Evolutionary conservation across 35 echinoderm and acorn worm species (phyloP).

Genomic region (Hemicentrotus pulcherrimus): DNA sequence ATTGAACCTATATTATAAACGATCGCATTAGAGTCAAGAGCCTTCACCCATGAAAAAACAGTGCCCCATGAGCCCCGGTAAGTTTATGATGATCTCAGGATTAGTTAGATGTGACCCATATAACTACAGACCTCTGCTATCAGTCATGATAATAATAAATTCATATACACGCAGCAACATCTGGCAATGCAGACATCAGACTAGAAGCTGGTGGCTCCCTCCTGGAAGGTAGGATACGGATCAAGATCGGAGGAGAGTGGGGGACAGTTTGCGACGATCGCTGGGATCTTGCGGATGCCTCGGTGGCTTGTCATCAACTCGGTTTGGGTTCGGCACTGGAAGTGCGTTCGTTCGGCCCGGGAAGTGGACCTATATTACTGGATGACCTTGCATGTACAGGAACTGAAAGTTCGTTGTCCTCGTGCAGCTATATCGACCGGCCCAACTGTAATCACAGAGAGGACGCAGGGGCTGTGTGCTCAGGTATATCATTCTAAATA

Average conservation of each 20-base stretch:
- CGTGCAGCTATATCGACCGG: background rate
- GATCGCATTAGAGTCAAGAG: too few relatives aligned
- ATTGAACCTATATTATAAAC: too few relatives aligned
- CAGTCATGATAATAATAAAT: too few relatives aligned
- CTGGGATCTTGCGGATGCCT: slow-evolving; percentile 56
- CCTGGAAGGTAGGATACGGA: slow-evolving; percentile 72
- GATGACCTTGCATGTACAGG: background rate
- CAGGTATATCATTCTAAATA: background rate
- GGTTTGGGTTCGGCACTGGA: slow-evolving; percentile 66
- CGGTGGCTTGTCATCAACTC: slow-evolving; percentile 79
- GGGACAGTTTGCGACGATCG: slow-evolving; percentile 79
- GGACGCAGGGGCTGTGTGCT: background rate
- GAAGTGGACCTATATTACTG: slow-evolving; percentile 44
- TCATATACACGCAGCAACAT: background rate
- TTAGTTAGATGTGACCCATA: too few relatives aligned
- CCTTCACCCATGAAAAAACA: too few relatives aligned
- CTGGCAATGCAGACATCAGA: background rate
- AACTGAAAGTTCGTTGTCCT: background rate
- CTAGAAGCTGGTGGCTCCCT: background rate
- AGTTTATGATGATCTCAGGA: too few relatives aligned
- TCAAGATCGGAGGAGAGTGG: slow-evolving; percentile 67
- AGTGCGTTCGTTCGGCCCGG: slow-evolving; percentile 70
- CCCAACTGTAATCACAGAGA: slow-evolving; percentile 22
- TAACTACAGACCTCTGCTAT: too few relatives aligned
- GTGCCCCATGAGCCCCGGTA: too few relatives aligned